Conservation (phyloP, 2,888 invertebrate genomes). For the Atherix ibis region DNA sequence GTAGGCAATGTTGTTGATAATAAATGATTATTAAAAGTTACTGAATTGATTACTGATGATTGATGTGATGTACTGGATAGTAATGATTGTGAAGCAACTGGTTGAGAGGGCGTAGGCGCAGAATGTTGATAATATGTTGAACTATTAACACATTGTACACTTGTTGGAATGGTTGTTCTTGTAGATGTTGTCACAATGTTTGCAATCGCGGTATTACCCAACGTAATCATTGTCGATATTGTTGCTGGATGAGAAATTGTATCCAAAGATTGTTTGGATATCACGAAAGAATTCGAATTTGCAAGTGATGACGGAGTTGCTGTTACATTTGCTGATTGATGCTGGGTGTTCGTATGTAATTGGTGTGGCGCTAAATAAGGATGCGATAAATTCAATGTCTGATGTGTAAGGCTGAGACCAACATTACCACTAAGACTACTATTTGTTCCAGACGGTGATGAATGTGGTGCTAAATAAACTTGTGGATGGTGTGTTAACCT, state of each 20-base stretch:
- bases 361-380: slow-evolving; percentile 21
- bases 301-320: slow-evolving; percentile 20
- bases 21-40: slow-evolving; percentile 5
- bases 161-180: slow-evolving; percentile 24
- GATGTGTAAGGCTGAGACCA: slow-evolving; percentile 25
- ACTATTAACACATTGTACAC: slow-evolving; percentile 17
- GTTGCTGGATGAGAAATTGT: slow-evolving; percentile 4
- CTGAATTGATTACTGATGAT: slow-evolving; percentile 16
- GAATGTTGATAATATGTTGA: slow-evolving; percentile 23
- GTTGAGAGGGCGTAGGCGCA: slow-evolving; percentile 20
- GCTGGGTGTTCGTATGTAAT: slow-evolving; percentile 23
- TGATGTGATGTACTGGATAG: slow-evolving; percentile 14
- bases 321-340: slow-evolving; percentile 14
- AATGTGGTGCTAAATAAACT: slow-evolving; percentile 19
- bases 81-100: slow-evolving; percentile 14
- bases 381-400: slow-evolving; percentile 23
- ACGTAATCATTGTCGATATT: neutral
- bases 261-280: slow-evolving; percentile 6
- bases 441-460: slow-evolving; percentile 8
- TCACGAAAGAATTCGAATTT: slow-evolving; percentile 15
- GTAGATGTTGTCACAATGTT: slow-evolving; percentile 3
- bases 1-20: too few species aligned
- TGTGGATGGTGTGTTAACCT: slow-evolving; percentile 26
- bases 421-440: slow-evolving; percentile 25
- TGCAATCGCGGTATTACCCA: neutral